Percentiles rank a stretch among this genome's conserved stretches.
Evolutionary conservation across 2,797 vertebrate species (phyloP).

Genomic region (Pogonophryne albipinna): DNA sequence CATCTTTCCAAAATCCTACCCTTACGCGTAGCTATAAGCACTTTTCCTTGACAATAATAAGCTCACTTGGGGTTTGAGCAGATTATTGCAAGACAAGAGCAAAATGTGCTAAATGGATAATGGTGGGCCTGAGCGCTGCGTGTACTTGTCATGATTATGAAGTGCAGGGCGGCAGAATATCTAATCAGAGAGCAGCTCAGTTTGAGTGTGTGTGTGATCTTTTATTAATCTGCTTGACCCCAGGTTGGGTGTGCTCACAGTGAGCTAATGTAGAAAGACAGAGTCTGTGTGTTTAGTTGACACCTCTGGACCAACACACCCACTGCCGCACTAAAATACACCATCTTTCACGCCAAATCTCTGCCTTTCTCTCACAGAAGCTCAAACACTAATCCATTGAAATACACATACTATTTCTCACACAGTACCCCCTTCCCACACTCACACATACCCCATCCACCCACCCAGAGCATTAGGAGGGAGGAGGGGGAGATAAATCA

Average conservation of each 20-base stretch:
- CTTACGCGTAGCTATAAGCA: slow-evolving; percentile 73
- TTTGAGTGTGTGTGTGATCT: slow-evolving; percentile 88
- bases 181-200: slow-evolving; percentile 83
- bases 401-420: slow-evolving; percentile 59
- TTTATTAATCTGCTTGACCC: slow-evolving; percentile 98
- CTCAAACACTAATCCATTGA: slow-evolving; percentile 57
- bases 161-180: slow-evolving; percentile 80
- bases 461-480: slow-evolving; percentile 70
- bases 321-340: slow-evolving; percentile 57
- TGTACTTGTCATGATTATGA: slow-evolving; percentile 79
- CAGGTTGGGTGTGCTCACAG: slow-evolving; percentile 91
- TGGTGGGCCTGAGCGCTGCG: slow-evolving; percentile 63
- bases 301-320: slow-evolving; percentile 83
- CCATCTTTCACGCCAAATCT: slow-evolving; percentile 43
- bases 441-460: slow-evolving; percentile 53
- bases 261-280: slow-evolving; percentile 91
- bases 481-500: slow-evolving; percentile 86
- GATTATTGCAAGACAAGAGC: slow-evolving; percentile 82
- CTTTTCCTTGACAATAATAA: slow-evolving; percentile 81
- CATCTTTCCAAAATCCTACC: slow-evolving; percentile 62
- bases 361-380: slow-evolving; percentile 30
- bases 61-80: slow-evolving; percentile 76
- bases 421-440: slow-evolving; percentile 28
- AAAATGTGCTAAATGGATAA: slow-evolving; percentile 84
- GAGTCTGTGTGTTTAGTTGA: slow-evolving; percentile 90